Percentiles rank a stretch among this genome's conserved stretches.
These are phyloP conservation scores for Chaetodon trifascialis DNA, from an alignment of 2,113 vertebrate genomes.

Conservation along the genomic window DNA sequence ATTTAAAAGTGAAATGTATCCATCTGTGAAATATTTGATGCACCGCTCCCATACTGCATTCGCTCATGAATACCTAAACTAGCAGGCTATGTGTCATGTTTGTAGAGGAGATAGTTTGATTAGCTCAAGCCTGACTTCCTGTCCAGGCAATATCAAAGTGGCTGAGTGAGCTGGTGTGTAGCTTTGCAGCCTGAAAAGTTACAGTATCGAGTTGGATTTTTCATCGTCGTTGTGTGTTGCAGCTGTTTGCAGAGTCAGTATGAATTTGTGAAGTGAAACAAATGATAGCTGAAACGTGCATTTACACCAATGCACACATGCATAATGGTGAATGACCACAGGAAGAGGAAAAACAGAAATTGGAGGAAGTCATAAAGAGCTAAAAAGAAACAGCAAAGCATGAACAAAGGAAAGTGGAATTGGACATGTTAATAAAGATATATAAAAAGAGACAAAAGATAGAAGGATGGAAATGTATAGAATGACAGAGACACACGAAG, in stretches of 20 bases:
- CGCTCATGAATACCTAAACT: slow-evolving; percentile 51
- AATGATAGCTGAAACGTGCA: not conserved
- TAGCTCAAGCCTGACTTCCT: slow-evolving; percentile 10
- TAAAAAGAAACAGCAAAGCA: not conserved
- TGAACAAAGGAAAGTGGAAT: not conserved
- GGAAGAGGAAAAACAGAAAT: not conserved
- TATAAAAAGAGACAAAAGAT: not conserved
- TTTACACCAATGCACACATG: not conserved
- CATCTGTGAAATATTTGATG: slow-evolving; percentile 3
- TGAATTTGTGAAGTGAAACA: slow-evolving; percentile 2
- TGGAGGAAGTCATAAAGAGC: not conserved
- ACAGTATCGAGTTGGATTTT: slow-evolving; percentile 21
- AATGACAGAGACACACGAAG: not conserved
- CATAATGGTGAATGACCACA: not conserved
- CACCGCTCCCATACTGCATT: not conserved
- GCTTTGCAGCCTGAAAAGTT: slow-evolving; percentile 2
- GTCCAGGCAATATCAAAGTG: not conserved
- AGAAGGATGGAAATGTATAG: not conserved
- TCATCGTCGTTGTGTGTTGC: slow-evolving; percentile 26
- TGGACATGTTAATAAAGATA: not conserved
- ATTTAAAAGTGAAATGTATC: slow-evolving; percentile 41
- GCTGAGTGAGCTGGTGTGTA: slow-evolving; percentile 6
- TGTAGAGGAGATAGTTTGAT: slow-evolving; percentile 45
- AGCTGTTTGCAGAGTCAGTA: slow-evolving; percentile 2
- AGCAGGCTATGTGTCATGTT: slow-evolving; percentile 30